Base-by-base conservation (phyloP, 2,888 invertebrate species). In the Muschampia plurimacula region DNA sequence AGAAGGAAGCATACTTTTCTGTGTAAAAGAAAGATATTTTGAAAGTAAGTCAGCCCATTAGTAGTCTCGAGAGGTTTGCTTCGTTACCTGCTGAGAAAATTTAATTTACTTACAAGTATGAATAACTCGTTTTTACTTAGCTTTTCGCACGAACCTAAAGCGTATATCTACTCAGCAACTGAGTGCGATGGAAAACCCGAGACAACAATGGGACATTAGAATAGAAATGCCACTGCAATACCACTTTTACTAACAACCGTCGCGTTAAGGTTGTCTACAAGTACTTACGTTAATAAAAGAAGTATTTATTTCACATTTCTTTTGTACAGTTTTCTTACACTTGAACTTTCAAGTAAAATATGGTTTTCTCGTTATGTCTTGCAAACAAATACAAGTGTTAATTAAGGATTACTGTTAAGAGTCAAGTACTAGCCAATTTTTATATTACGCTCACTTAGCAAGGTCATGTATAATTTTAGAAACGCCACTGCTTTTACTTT, bases 401-500 rank as follows among this genome's bases (percentile, higher is more conserved):
- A n/a, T n/a, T 6, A n/a, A 4, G 13, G 9, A 8, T 41, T 41
- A 41, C 41, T 32, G 7, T 41, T n/a, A 49, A 49, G 49, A 49
- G 49, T 49, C 49, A 49, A 49, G 49, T n/a, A 49, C n/a, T 49
- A 46, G 13, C 1, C 32, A 3, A 32, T 32, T 32, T 32, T 32
- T 32, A 3, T 32, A 3, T 41, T 41, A 41, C 7, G 4, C 7
- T 41, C 7, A 41, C 41, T 41, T 7, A 8, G 41, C 9, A 41
- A 7, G 41, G 9, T 52, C 12, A 52, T 62, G 62, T 64, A 39
- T 57, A 44, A 9, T 28, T 63, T 69, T 32, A 32, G 32, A 55
- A 65, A 36, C 64, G 70, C 70, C 36, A 46, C 55, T 72, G 67
- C 75, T 67, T 66, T 52, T 70, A 69, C 57, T 67, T 76, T 64